A percentile compares a stretch with the other conserved stretches of the same genome.
Conservation (phyloP, 2,888 invertebrate genomes). For the Chrysolina haemoptera region DNA sequence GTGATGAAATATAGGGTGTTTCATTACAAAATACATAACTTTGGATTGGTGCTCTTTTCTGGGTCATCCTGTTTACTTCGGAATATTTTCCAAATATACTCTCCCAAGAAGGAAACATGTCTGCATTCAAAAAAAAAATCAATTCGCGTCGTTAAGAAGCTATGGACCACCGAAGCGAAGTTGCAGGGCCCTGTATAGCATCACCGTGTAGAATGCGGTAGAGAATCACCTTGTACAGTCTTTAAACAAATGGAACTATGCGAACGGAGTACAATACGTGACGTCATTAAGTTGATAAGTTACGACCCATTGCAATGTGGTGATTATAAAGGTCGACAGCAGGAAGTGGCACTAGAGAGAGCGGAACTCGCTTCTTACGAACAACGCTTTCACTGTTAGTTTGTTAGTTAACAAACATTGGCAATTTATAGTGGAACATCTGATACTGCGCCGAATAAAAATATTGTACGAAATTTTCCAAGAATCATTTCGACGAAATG, state of each 20-base stretch:
- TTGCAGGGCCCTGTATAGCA: too few relatives aligned
- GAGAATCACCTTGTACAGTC: conserved; percentile 12
- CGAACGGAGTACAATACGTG: conserved; percentile 27
- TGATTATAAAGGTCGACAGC: conserved; percentile 32
- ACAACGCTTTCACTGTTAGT: conserved; percentile 39
- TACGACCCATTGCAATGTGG: conserved; percentile 18
- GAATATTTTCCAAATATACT: too few relatives aligned
- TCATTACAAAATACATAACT: too few relatives aligned
- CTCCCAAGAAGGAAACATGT: too few relatives aligned
- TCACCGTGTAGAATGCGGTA: neutral
- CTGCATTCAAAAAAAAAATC: too few relatives aligned
- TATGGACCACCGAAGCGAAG: too few relatives aligned
- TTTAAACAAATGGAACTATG: conserved; percentile 15
- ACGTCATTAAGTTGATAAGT: conserved; percentile 38
- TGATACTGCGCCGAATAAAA: neutral
- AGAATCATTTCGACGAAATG: neutral
- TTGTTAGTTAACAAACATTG: conserved; percentile 16
- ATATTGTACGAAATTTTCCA: neutral
- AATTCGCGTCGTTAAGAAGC: too few relatives aligned
- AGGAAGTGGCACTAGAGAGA: conserved; percentile 40
- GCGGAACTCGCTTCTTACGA: conserved; percentile 33
- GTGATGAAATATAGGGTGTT: too few relatives aligned
- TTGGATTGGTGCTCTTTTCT: too few relatives aligned
- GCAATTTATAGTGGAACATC: conserved; percentile 12
- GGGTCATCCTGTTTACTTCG: too few relatives aligned